Base-by-base conservation (phyloP, 2,113 vertebrate species). In the Ranitomeya variabilis region DNA sequence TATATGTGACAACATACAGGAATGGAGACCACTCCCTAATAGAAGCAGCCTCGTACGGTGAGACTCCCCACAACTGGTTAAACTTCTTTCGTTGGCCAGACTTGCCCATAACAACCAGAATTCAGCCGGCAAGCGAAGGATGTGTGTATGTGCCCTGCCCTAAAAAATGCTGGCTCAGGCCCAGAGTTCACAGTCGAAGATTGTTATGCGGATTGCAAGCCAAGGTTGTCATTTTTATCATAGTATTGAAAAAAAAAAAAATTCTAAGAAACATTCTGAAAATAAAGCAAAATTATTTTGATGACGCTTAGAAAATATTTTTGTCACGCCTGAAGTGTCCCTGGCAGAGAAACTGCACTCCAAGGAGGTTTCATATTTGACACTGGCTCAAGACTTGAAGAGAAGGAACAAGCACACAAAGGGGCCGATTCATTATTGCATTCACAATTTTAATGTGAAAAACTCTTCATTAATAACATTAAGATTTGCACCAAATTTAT, bases 71-170 rank as follows among this genome's bases (percentile, higher is more conserved):
- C 45, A 54, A 55, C 76, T 78, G 57, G 77, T 80, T 60, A 80
- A 80, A 59, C 78, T n/a, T 55, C 78, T 80, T 59, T 57, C 26
- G 78, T 57, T 8, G 45, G 54, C 14, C n/a, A 55, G 19, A 55
- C 54, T 13, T 60, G 54, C 55, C 55, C 78, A 31, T 37, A 52
- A 74, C 73, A 76, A 76, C 73, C 73, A 52, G 18, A 45, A 76
- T 76, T 76, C 7, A 51, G 45, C 37, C 51, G 19, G 10, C 54
- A 77, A 62, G 71, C 26, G 3, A 59, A 62, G 73, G 73, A 76
- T 76, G 37, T 76, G 55, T 76, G 12, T 9, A 15, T 69, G 69
- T 51, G 84, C 84, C 84, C 71, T 77, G 18, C 84, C 84, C 71
- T 54, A 62, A 21, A 18, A 62, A 10, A 45, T 45, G 19, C 71